A percentile compares a stretch with the other conserved stretches of the same genome.
Conservation (phyloP, 2,888 invertebrate genomes). For the Thelaira solivaga region DNA sequence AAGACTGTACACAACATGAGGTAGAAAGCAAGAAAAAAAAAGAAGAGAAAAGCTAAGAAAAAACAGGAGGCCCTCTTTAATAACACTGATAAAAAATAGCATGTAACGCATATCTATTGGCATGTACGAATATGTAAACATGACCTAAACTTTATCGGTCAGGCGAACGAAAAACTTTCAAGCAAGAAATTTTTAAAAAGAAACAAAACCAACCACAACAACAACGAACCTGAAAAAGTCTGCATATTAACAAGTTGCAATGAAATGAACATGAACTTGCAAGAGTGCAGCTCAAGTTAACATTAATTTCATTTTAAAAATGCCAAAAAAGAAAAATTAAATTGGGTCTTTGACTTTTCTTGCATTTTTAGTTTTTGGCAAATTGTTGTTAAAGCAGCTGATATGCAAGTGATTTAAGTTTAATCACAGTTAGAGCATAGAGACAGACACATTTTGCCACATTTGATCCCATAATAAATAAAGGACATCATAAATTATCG, state of each 20-base stretch:
- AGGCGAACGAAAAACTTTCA: conserved; percentile 28
- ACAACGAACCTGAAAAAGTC: not conserved
- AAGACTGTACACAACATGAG: conserved; percentile 37
- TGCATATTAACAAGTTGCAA: not conserved
- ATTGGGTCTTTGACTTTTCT: conserved; percentile 13
- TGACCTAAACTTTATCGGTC: conserved; percentile 60
- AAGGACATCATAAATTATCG: conserved; percentile 77
- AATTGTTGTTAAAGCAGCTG: conserved; percentile 26
- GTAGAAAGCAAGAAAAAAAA: too few species aligned
- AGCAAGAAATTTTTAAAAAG: not conserved
- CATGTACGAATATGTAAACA: conserved; percentile 57
- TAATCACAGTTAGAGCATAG: not conserved
- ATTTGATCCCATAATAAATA: conserved; percentile 30
- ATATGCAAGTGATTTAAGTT: conserved; percentile 1
- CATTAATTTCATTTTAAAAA: not conserved
- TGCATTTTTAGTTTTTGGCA: conserved; percentile 11
- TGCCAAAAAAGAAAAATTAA: not conserved
- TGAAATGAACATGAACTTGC: not conserved
- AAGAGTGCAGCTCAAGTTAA: not conserved
- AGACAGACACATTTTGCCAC: not conserved
- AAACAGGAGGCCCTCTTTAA: conserved; percentile 31
- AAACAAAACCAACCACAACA: not conserved
- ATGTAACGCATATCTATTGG: conserved; percentile 61
- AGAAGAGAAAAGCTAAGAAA: too few species aligned
- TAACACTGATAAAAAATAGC: conserved; percentile 54